Evolutionary conservation across 2,113 vertebrate species (phyloP).

Genomic region (Triplophysa siluroides): DNA sequence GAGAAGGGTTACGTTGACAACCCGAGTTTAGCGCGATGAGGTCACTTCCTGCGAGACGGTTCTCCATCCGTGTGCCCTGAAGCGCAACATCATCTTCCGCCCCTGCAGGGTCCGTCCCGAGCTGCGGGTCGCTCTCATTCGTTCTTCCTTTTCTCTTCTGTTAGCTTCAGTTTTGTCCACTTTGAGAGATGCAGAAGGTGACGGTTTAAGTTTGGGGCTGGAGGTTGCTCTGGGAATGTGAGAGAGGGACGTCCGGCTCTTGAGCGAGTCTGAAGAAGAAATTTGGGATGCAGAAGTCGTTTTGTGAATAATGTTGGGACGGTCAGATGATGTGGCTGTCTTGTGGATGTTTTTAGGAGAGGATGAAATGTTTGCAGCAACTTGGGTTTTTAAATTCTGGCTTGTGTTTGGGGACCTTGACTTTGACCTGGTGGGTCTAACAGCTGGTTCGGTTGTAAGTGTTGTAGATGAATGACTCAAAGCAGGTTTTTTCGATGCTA

Average conservation of each 20-base stretch:
- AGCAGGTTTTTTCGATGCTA: neutral
- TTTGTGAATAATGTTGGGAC: conserved; percentile 16
- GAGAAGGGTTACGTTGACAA: neutral
- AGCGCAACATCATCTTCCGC: neutral
- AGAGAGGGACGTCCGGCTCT: neutral
- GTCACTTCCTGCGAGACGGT: neutral
- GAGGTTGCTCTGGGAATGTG: conserved; percentile 52
- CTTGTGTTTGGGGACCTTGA: conserved; percentile 46
- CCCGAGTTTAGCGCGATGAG: conserved; percentile 12
- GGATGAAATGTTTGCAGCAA: neutral
- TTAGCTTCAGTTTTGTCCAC: neutral
- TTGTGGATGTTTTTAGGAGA: conserved; percentile 36
- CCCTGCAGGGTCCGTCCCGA: neutral
- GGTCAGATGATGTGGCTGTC: neutral
- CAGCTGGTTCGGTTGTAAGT: neutral
- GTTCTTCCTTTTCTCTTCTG: neutral
- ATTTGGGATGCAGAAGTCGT: conserved; percentile 3
- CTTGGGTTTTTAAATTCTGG: conserved; percentile 16
- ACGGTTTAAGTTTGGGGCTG: conserved; percentile 58
- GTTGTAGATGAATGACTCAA: neutral
- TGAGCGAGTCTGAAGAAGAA: conserved; percentile 28
- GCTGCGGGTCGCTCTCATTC: neutral
- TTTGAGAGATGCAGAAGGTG: conserved; percentile 28
- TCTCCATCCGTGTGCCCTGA: neutral
- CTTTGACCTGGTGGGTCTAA: neutral